Percentiles rank a stretch among this genome's conserved stretches.
Conservation (phyloP, 64 coral and sea anemone genomes). For the Stichodactyla helianthus region DNA sequence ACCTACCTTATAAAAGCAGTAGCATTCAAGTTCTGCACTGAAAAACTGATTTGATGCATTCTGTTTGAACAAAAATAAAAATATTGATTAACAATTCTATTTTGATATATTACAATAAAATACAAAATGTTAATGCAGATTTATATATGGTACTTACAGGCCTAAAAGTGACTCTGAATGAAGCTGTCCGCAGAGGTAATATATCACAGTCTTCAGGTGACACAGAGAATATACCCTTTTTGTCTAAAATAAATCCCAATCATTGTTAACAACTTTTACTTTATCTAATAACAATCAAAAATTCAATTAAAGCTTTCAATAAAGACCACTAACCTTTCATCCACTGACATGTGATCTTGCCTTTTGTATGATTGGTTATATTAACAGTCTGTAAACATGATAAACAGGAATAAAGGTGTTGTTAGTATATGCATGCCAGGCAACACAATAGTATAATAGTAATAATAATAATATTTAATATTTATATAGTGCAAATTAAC, state of each 20-base stretch:
- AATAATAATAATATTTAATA: too few relatives aligned
- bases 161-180: constrained; percentile 91
- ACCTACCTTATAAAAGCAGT: constrained; percentile 87
- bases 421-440: too few relatives aligned
- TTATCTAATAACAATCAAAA: too few relatives aligned
- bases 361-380: constrained; percentile 95
- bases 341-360: constrained; percentile 90
- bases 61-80: constrained; percentile 19
- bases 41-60: constrained; percentile 92
- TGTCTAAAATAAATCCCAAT: constrained; percentile 35
- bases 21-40: constrained; percentile 94
- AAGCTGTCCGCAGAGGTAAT: constrained; percentile 85
- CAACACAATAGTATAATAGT: too few relatives aligned
- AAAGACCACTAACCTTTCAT: constrained; percentile 60
- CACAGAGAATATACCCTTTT: constrained; percentile 84
- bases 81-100: not conserved
- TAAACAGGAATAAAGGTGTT: not conserved
- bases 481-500: too few relatives aligned
- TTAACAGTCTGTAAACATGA: constrained; percentile 67
- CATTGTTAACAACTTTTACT: too few relatives aligned
- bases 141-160: constrained; percentile 54
- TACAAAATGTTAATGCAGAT: not conserved
- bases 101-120: constrained; percentile 29
- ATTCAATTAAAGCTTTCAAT: not conserved
- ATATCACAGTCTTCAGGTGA: constrained; percentile 84